Percentiles rank a stretch among this genome's conserved stretches.
Conservation (phyloP, 2,113 vertebrate genomes). For the Nerophis ophidion region DNA sequence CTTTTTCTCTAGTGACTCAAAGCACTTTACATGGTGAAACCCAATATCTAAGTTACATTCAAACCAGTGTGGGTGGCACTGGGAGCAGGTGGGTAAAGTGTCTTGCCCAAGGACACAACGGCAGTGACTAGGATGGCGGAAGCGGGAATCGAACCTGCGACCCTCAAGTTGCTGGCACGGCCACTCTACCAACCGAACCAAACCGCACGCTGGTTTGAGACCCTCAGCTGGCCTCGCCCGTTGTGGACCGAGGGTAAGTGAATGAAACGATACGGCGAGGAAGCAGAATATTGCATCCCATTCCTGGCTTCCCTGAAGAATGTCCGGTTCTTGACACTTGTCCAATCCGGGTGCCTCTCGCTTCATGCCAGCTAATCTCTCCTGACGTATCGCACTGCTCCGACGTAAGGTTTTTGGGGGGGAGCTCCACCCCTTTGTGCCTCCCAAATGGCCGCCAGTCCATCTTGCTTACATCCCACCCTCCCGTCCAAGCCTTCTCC, state of each 20-base stretch:
- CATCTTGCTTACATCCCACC: constrained; percentile 53
- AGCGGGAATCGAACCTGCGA: too few species aligned
- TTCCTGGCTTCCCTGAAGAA: constrained; percentile 58
- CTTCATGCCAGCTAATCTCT: constrained; percentile 57
- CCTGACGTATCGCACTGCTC: constrained; percentile 57
- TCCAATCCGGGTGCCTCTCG: constrained; percentile 62
- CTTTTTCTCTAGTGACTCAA: too few species aligned
- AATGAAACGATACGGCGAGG: constrained; percentile 32
- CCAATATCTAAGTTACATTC: too few species aligned
- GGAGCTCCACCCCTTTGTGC: constrained; percentile 41
- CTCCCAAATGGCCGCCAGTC: constrained; percentile 44
- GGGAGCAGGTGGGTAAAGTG: too few species aligned
- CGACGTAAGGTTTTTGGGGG: constrained; percentile 12
- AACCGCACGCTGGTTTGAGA: not conserved
- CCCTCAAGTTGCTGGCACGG: too few species aligned
- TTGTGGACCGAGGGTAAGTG: constrained; percentile 20
- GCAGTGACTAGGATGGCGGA: too few species aligned
- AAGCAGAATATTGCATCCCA: constrained; percentile 43
- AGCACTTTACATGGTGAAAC: too few species aligned
- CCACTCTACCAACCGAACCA: too few species aligned
- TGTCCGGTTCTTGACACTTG: constrained; percentile 61
- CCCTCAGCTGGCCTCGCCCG: constrained; percentile 1
- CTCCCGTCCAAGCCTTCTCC: constrained; percentile 42
- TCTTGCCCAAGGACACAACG: too few species aligned
- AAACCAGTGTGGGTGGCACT: too few species aligned